Evolutionary conservation across 2,113 vertebrate genomes (phyloP).

Genomic region (Oreotragus oreotragus): DNA sequence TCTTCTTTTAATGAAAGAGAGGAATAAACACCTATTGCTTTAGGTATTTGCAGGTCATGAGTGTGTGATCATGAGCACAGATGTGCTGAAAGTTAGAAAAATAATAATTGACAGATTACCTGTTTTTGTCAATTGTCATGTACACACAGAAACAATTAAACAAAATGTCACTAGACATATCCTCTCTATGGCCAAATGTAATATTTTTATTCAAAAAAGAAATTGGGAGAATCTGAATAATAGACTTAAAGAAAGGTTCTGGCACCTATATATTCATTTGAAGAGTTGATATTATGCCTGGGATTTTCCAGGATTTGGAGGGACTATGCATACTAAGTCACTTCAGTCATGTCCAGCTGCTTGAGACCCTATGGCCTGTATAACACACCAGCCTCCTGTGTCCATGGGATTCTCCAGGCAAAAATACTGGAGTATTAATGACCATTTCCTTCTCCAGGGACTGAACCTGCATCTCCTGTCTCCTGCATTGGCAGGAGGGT

Average conservation of each 20-base stretch:
- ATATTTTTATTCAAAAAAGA: not conserved
- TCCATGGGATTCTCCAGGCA: not conserved
- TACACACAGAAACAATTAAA: not conserved
- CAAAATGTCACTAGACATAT: not conserved
- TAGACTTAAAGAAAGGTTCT: not conserved
- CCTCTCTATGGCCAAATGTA: not conserved
- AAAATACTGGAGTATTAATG: not conserved
- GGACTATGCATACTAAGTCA: not conserved
- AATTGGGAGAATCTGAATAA: not conserved
- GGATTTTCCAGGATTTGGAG: not conserved
- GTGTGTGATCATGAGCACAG: not conserved
- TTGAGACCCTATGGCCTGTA: not conserved
- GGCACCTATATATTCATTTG: not conserved
- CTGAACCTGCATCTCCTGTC: not conserved
- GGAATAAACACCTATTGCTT: not conserved
- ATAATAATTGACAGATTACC: not conserved
- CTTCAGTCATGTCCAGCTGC: not conserved
- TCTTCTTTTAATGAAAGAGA: not conserved
- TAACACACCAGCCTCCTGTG: not conserved
- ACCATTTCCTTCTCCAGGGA: not conserved
- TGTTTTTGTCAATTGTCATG: not conserved
- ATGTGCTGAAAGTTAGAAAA: not conserved
- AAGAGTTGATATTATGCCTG: not conserved
- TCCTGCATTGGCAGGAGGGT: not conserved
- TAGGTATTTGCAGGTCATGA: not conserved